These are phyloP conservation scores for Acrocephalus scirpaceus DNA, from an alignment of 2,797 vertebrate species.

Conservation along the genomic window DNA sequence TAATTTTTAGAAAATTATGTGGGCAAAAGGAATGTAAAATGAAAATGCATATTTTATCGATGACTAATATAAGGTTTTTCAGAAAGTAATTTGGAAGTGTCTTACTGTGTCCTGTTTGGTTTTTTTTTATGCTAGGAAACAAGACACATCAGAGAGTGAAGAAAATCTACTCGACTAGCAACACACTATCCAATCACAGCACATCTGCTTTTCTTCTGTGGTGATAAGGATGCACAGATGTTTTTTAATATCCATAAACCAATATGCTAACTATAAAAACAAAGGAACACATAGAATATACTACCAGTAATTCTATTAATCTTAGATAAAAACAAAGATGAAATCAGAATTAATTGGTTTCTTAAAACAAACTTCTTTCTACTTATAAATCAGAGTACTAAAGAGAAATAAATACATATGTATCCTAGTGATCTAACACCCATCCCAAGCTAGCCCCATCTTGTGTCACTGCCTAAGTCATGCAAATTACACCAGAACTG, in stretches of 20 bases:
- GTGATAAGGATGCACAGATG: constrained; percentile 71
- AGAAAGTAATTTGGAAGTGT: constrained; percentile 43
- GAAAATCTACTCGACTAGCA: constrained; percentile 63
- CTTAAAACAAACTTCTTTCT: constrained; percentile 75
- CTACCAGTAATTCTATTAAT: constrained; percentile 65
- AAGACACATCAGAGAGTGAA: constrained; percentile 37
- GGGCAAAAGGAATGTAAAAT: background rate
- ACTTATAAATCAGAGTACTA: constrained; percentile 80
- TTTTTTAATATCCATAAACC: constrained; percentile 75
- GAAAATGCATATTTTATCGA: constrained; percentile 19
- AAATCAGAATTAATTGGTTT: constrained; percentile 63
- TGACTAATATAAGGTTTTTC: background rate
- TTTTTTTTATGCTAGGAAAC: constrained; percentile 54
- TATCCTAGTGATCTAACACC: constrained; percentile 87
- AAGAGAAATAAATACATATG: constrained; percentile 77
- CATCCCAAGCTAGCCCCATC: constrained; percentile 86
- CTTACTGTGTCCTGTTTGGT: background rate
- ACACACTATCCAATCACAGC: constrained; percentile 50
- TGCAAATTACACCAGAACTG: constrained; percentile 97
- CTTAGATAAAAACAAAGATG: constrained; percentile 67
- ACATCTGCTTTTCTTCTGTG: constrained; percentile 56
- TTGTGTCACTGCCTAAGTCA: constrained; percentile 96
- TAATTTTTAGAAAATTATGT: background rate
- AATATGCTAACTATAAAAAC: constrained; percentile 76
- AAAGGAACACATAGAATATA: constrained; percentile 65